A percentile compares a stretch with the other conserved stretches of the same genome.
Evolutionary conservation across 2,113 vertebrate species (phyloP).

Genomic region (Heterochromis multidens): DNA sequence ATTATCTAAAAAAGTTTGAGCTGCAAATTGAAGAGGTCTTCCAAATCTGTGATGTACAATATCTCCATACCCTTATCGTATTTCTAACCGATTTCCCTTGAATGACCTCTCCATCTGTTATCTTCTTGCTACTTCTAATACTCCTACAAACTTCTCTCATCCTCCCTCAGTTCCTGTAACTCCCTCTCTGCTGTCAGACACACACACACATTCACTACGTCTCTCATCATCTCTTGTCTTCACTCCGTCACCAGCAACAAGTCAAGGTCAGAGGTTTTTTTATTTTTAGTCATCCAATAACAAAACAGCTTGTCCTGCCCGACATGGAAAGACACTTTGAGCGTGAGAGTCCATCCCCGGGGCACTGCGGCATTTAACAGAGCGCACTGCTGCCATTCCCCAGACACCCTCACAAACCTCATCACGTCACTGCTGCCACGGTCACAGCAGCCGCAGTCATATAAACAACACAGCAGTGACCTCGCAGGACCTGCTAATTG

Average conservation of each 20-base stretch:
- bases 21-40: not conserved
- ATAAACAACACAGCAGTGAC: slow-evolving; percentile 13
- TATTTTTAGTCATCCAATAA: slow-evolving; percentile 59
- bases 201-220: not conserved
- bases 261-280: slow-evolving; percentile 52
- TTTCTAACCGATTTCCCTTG: not conserved
- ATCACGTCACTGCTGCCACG: slow-evolving; percentile 34
- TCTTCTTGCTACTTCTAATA: not conserved
- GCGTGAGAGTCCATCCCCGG: slow-evolving; percentile 10
- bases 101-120: not conserved
- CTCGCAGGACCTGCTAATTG: not conserved
- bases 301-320: slow-evolving; percentile 40
- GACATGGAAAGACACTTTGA: slow-evolving; percentile 45
- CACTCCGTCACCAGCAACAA: slow-evolving; percentile 12
- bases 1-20: not conserved
- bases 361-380: slow-evolving; percentile 42
- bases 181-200: not conserved
- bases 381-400: slow-evolving; percentile 23
- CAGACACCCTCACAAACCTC: slow-evolving; percentile 9
- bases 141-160: not conserved
- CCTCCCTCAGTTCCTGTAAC: not conserved
- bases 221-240: slow-evolving; percentile 26
- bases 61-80: not conserved
- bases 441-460: not conserved
- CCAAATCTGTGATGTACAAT: not conserved